Base-by-base conservation (phyloP, 2,797 vertebrate genomes). In the Megaceryle alcyon region DNA sequence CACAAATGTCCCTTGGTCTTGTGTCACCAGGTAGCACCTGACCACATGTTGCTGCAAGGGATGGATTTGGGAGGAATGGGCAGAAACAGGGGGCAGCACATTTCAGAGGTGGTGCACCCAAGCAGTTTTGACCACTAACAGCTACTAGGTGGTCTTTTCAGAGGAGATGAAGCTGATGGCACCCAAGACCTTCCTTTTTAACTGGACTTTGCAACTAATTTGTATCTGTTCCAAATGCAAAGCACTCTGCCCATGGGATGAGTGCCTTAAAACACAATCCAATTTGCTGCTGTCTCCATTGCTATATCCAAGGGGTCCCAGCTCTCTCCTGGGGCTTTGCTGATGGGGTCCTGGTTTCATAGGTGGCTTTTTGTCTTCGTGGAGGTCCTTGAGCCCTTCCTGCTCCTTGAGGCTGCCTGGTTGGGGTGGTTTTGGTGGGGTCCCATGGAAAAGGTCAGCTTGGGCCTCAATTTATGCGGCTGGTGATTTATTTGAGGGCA, bases 21-120 rank as follows among this genome's bases (percentile, higher is more conserved):
- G 0, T 39, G 33, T 13, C 64, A 19, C 54, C 44, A 0, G 0
- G 57, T 53, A 48, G 25, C 12, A 9, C 53, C 48, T 10, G 5
- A 0, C 13, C 17, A 6, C 2, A 2, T 39, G 37, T 31, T 12
- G 4, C 18, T 71, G 31, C 28, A 6, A 29, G 64, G 19, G 33
- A 9, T 21, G 48, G 66, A 11, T 77, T 18, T 59, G 64, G 68
- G 63, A 90, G 54, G 76, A 76, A 48, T 1, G 51, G 39, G 41
- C 25, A 72, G 68, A 57, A 68, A 64, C 2, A 16, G 56, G 64
- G 69, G 82, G 69, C 4, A 35, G 1, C 28, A 43, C n/a, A 35
- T 60, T 25, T 79, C 25, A 0, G 7, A n/a, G 35, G 12, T 31
- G n/a, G 43, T 82, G 56, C 63, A 25, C 51, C 54, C 2, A 25